These are phyloP conservation scores for Hypomecis atomaria DNA, from an alignment of 2,888 invertebrate species.

Conservation along the genomic window DNA sequence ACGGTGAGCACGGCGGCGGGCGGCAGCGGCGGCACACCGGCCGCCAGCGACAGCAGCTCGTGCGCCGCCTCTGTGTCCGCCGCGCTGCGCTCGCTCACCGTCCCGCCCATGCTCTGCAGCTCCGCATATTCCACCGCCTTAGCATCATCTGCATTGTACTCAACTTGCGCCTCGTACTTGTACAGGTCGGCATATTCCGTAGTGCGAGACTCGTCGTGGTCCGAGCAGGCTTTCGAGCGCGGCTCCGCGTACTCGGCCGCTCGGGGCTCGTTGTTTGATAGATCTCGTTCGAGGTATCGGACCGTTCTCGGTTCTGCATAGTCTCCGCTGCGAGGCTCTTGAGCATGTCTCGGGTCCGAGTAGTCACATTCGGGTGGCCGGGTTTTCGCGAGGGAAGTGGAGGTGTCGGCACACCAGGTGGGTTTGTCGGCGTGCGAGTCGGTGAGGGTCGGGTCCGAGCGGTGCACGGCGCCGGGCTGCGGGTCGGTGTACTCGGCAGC, in stretches of 20 bases:
- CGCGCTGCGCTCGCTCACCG: constrained; percentile 85
- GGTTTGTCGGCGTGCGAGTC: not conserved
- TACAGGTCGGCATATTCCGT: constrained; percentile 6
- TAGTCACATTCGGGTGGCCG: not conserved
- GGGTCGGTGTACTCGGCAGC: constrained; percentile 20
- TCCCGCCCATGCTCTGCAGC: constrained; percentile 70
- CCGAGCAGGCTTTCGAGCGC: not conserved
- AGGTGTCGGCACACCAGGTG: not conserved
- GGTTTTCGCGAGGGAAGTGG: not conserved
- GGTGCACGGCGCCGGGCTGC: not conserved
- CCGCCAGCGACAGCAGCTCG: constrained; percentile 90
- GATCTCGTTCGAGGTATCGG: constrained; percentile 23
- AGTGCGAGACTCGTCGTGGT: not conserved
- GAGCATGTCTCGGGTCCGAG: constrained; percentile 12
- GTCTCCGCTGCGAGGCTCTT: constrained; percentile 23
- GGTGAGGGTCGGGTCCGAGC: not conserved
- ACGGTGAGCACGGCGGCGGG: constrained; percentile 85
- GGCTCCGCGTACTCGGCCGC: constrained; percentile 22
- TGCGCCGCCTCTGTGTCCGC: constrained; percentile 96
- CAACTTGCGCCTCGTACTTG: constrained; percentile 2
- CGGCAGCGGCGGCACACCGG: constrained; percentile 90
- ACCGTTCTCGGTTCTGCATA: constrained; percentile 27
- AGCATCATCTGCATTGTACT: not conserved
- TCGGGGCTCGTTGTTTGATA: constrained; percentile 9
- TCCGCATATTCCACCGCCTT: constrained; percentile 20